Evolutionary conservation across 2,113 vertebrate species (phyloP).

Genomic region (Bothrops jararaca): DNA sequence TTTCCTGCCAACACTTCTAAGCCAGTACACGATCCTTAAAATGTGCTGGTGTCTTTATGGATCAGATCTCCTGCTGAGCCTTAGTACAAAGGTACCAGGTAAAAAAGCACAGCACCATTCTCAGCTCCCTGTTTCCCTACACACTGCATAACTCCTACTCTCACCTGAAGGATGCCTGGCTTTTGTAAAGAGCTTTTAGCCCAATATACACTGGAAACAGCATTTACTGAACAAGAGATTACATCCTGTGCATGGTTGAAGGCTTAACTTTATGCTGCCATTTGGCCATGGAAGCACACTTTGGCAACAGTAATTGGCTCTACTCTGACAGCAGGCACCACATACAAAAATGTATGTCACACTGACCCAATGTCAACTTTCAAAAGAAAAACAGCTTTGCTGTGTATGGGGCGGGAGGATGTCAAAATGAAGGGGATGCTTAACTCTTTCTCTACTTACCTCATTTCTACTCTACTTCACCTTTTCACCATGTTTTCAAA

Average conservation of each 20-base stretch:
- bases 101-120: neutral
- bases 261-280: neutral
- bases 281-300: neutral
- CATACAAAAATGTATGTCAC: neutral
- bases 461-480: neutral
- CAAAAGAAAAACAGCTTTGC: neutral
- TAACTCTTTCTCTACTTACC: neutral
- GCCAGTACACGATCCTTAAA: slow-evolving; percentile 4
- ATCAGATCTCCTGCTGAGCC: slow-evolving; percentile 9
- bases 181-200: slow-evolving; percentile 1
- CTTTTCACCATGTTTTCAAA: neutral
- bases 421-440: neutral
- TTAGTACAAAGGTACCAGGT: neutral
- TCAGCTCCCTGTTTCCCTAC: neutral
- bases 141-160: neutral
- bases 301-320: neutral
- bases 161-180: neutral
- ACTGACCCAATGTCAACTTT: neutral
- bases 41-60: neutral
- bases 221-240: slow-evolving; percentile 4
- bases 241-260: neutral
- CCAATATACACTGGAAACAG: neutral
- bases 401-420: neutral
- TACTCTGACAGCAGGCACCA: neutral
- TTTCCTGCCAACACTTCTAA: neutral